A percentile compares a stretch with the other conserved stretches of the same genome.
Evolutionary conservation across 2,888 invertebrate species (phyloP).

Genomic region (Chloroclysta siterata): DNA sequence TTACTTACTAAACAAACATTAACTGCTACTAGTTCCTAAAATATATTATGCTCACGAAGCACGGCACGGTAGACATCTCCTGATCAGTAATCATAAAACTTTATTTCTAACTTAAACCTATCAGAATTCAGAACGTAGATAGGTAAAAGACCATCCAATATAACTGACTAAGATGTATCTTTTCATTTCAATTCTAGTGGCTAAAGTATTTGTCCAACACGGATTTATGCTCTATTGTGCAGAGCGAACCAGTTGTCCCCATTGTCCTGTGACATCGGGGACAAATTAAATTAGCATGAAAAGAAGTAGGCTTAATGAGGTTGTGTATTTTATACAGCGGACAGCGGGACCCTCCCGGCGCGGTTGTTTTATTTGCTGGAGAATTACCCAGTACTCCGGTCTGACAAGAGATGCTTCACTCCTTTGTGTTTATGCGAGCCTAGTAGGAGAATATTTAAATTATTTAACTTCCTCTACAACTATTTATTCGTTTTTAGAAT

Average conservation of each 20-base stretch:
- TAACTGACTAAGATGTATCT: not conserved
- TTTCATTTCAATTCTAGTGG: not conserved
- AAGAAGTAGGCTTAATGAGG: constrained; percentile 55
- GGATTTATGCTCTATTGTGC: constrained; percentile 9
- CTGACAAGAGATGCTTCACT: constrained; percentile 43
- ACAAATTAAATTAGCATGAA: constrained; percentile 65
- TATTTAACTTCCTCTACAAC: constrained; percentile 6
- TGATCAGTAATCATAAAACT: too few species aligned
- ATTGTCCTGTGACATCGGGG: constrained; percentile 38
- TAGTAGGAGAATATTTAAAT: constrained; percentile 30
- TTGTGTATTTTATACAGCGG: constrained; percentile 53
- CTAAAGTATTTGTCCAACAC: not conserved
- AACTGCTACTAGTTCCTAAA: too few species aligned
- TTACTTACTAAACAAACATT: too few species aligned
- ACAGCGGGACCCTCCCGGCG: constrained; percentile 31
- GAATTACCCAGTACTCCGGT: constrained; percentile 44
- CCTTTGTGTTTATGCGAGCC: constrained; percentile 43
- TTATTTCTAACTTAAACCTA: too few species aligned
- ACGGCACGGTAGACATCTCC: not conserved
- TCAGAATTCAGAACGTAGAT: too few species aligned
- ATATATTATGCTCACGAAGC: not conserved
- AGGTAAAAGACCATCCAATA: too few species aligned
- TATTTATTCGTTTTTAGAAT: constrained; percentile 1
- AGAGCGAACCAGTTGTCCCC: constrained; percentile 26
- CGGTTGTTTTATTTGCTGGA: constrained; percentile 53